A percentile compares a stretch with the other conserved stretches of the same genome.
Conservation (phyloP, 2,888 invertebrate genomes). For the Ennomos fuscantarius region DNA sequence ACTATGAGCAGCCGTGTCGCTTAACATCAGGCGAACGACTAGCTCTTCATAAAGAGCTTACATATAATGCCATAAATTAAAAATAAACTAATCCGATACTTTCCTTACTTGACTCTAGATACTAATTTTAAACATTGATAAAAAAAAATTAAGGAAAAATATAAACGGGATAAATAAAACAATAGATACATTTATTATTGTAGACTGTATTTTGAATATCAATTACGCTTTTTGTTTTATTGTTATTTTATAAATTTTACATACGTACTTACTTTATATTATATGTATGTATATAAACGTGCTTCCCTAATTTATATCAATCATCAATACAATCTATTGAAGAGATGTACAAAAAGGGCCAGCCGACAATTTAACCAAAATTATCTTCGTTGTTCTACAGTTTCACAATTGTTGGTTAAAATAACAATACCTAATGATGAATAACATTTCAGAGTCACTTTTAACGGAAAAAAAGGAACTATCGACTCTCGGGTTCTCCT, state of each 20-base stretch:
- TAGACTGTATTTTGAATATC: slow-evolving; percentile 78
- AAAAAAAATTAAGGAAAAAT: too few species aligned
- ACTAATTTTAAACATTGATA: too few species aligned
- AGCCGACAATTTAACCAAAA: slow-evolving; percentile 11
- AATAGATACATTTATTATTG: slow-evolving; percentile 73
- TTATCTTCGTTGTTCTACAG: slow-evolving; percentile 28
- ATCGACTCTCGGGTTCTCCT: slow-evolving; percentile 49
- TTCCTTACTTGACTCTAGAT: too few species aligned
- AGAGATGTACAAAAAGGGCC: slow-evolving; percentile 27
- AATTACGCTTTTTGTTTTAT: slow-evolving; percentile 74
- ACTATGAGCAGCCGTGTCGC: too few species aligned
- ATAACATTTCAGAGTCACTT: slow-evolving; percentile 78
- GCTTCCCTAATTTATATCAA: slow-evolving; percentile 55
- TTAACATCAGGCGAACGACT: too few species aligned
- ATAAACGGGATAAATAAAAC: slow-evolving; percentile 51
- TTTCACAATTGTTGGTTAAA: slow-evolving; percentile 28
- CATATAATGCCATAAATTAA: too few species aligned
- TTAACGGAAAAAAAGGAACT: slow-evolving; percentile 66
- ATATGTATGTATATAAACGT: slow-evolving; percentile 60
- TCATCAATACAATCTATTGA: slow-evolving; percentile 29
- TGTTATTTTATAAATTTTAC: slow-evolving; percentile 75
- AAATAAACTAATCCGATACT: too few species aligned
- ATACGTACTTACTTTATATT: slow-evolving; percentile 58
- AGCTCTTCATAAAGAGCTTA: too few species aligned
- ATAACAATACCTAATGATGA: slow-evolving; percentile 47